Conservation (phyloP, 1,140 invertebrate genomes). For the Sogatella furcifera region DNA sequence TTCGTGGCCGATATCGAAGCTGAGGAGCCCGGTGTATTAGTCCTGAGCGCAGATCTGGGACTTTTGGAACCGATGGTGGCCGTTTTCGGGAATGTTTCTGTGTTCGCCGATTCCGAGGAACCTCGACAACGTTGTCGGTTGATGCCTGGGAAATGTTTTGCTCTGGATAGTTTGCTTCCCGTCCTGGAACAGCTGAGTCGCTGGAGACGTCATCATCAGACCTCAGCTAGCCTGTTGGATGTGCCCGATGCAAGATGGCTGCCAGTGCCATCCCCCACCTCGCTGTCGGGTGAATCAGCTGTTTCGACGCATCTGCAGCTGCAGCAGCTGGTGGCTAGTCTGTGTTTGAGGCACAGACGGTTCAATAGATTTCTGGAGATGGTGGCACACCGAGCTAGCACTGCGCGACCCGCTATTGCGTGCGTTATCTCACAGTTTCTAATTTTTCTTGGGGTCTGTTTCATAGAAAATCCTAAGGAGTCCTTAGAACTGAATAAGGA, state of each 20-base stretch:
- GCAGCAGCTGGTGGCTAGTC: constrained; percentile 14
- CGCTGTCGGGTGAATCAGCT: constrained; percentile 9
- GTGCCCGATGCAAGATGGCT: constrained; percentile 18
- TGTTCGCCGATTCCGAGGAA: constrained; percentile 13
- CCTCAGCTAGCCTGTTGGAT: constrained; percentile 2
- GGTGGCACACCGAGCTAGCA: constrained; percentile 2
- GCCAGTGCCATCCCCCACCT: constrained; percentile 9
- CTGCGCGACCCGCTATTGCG: background rate
- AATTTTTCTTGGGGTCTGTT: too few species aligned
- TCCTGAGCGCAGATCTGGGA: constrained; percentile 11
- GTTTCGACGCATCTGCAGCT: constrained; percentile 15
- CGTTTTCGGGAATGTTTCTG: constrained; percentile 18
- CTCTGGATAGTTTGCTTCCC: constrained; percentile 13
- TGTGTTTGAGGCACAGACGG: constrained; percentile 18
- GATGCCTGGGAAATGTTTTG: constrained; percentile 10
- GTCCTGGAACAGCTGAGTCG: constrained; percentile 17
- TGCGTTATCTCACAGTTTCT: background rate
- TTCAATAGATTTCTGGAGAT: constrained; percentile 19
- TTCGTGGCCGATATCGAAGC: background rate
- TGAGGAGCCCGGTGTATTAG: constrained; percentile 3
- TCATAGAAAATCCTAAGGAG: too few species aligned
- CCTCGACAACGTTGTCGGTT: constrained; percentile 11
- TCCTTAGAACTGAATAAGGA: too few species aligned
- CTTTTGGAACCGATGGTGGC: constrained; percentile 17
- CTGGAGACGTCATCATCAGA: constrained; percentile 1